Base-by-base conservation (phyloP, 2,113 vertebrate genomes). In the Phycodurus eques region DNA sequence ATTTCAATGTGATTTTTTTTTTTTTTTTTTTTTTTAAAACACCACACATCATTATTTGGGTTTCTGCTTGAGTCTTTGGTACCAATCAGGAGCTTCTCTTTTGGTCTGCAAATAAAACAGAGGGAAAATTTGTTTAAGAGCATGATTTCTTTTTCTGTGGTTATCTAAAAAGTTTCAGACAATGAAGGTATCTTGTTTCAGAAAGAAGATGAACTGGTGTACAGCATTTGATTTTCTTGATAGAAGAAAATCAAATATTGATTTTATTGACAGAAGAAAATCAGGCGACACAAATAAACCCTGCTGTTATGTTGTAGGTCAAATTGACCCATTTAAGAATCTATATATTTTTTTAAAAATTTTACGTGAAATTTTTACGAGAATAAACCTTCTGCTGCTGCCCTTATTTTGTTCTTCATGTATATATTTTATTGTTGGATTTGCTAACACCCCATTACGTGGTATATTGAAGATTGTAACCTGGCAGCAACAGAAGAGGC, bases 51-150 rank as follows among this genome's bases (percentile, higher is more conserved):
- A 13, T 90, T 76, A 91, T 78, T 88, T 90, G 27, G 76, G 68
- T 76, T 83, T 90, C 57, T 77, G 91, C 74, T 93, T 94, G 61
- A 87, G 78, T 75, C 91, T 95, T 83, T 91, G 94, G 85, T 90
- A 89, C 94, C 94, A 94, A 43, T 84, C 90, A 56, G 95, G 94
- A 87, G 80, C 90, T 76, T 94, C 94, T 87, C 92, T 94, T 79
- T 97, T 98, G 49, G 96, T 98, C 97, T 98, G 93, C 63, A 88
- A 83, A 88, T 57, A 77, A 83, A 76, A 78, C 43, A 63, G 17
- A 74, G n/a, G 1, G 35, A 57, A 79, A n/a, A 68, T 15, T 8
- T 66, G 10, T 33, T 33, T 35, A 44, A 19, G 13, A 39, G 17
- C 31, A 33, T 35, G 31, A 61, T 4, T 35, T 19, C 2, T 17